phyloP scores from a whole-genome alignment of 2,797 vertebrate genomes.

The Streptopelia turtur region DNA sequence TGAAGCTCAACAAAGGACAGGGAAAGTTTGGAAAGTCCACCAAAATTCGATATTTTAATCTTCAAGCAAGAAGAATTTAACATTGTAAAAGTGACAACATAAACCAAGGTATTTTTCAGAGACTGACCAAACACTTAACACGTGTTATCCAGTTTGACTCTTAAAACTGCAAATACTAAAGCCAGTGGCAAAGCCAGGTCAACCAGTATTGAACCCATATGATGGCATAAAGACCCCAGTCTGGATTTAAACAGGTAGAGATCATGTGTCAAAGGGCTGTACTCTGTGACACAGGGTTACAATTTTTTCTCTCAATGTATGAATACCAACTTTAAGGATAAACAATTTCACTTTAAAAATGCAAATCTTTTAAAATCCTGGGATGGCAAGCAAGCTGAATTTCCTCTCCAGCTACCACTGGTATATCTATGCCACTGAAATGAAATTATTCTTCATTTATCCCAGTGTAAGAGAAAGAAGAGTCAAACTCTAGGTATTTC shows the following conservation, averaged over 20 bases:
- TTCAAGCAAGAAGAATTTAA: neutral
- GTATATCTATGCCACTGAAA: neutral
- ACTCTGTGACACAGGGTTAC: neutral
- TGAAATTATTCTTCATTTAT: conserved; percentile 22
- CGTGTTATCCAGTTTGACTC: neutral
- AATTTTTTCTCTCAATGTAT: neutral
- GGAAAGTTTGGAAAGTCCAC: neutral
- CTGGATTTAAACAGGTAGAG: neutral
- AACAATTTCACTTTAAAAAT: conserved; percentile 13
- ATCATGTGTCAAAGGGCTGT: neutral
- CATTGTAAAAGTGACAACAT: neutral
- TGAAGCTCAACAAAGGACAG: neutral
- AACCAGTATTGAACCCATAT: fast-evolving
- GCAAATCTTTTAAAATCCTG: neutral
- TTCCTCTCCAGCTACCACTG: neutral
- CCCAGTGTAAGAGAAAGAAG: neutral
- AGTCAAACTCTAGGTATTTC: neutral
- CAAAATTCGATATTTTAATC: neutral
- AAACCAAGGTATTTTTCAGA: neutral
- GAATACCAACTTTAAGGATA: neutral
- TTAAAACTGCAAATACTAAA: neutral
- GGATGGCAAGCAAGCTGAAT: neutral
- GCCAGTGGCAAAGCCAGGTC: neutral
- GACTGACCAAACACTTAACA: neutral
- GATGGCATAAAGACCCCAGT: neutral